phyloP scores from a whole-genome alignment of 2,797 vertebrate species.

The Novumbra hubbsi region DNA sequence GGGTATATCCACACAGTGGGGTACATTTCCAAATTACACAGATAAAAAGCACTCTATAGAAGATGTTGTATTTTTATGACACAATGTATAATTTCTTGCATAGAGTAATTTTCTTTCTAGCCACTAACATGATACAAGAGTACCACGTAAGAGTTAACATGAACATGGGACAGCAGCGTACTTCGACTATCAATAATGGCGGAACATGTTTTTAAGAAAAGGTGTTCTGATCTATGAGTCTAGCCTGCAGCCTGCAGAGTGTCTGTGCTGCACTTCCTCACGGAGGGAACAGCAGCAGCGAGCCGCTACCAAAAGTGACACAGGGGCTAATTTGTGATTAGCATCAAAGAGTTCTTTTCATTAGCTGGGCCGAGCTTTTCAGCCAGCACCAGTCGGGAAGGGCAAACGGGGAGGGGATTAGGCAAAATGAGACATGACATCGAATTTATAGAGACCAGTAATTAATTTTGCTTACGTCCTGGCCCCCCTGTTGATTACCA shows the following conservation, averaged over 20 bases:
- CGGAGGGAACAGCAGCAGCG: constrained; percentile 46
- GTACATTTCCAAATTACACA: too few species aligned
- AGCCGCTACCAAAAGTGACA: constrained; percentile 64
- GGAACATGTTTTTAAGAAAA: neutral
- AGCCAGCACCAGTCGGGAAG: constrained; percentile 51
- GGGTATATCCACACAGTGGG: too few species aligned
- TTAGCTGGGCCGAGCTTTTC: constrained; percentile 66
- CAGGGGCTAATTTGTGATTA: constrained; percentile 74
- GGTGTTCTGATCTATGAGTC: constrained; percentile 1
- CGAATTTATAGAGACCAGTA: constrained; percentile 88
- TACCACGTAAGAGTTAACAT: too few species aligned
- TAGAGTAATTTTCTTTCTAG: too few species aligned
- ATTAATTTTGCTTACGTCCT: constrained; percentile 86
- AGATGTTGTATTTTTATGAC: too few species aligned
- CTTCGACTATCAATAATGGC: too few species aligned
- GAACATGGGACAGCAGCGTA: too few species aligned
- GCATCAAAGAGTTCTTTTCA: constrained; percentile 74
- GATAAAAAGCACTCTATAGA: too few species aligned
- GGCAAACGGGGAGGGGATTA: constrained; percentile 71
- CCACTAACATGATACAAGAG: too few species aligned
- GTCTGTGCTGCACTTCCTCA: constrained; percentile 26
- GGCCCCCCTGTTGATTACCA: constrained; percentile 61
- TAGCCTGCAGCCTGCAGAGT: constrained; percentile 23
- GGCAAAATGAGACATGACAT: constrained; percentile 88
- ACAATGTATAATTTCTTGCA: too few species aligned